These are phyloP conservation scores for Heteromormyrus szaboi DNA, from an alignment of 2,797 vertebrate species.

Conservation along the genomic window DNA sequence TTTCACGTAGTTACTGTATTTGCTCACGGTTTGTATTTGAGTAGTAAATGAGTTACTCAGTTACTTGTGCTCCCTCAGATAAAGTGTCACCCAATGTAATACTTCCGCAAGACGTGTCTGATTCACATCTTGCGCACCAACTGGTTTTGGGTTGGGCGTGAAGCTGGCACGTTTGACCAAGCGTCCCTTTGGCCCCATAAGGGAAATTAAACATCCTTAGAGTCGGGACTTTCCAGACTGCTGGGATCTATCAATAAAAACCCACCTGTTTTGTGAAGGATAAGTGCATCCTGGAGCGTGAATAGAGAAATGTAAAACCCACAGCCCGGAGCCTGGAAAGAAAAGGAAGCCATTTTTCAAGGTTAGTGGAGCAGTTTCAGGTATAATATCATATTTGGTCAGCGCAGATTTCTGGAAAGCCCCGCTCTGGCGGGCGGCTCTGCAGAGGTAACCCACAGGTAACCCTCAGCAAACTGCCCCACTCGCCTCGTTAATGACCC, in stretches of 20 bases:
- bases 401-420: not conserved
- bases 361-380: not conserved
- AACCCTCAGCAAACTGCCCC: not conserved
- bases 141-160: not conserved
- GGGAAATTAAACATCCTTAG: not conserved
- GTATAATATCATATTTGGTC: not conserved
- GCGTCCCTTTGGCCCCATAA: not conserved
- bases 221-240: not conserved
- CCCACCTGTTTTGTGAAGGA: not conserved
- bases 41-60: not conserved
- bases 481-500: not conserved
- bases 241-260: not conserved
- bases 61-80: not conserved
- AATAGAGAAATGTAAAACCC: not conserved
- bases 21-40: not conserved
- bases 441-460: not conserved
- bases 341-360: not conserved
- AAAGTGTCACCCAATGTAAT: not conserved
- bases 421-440: not conserved
- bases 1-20: not conserved
- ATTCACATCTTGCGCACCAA: not conserved
- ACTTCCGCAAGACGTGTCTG: not conserved
- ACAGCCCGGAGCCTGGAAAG: not conserved
- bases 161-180: not conserved
- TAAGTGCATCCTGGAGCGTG: not conserved